Evolutionary conservation across 2,797 vertebrate genomes (phyloP), one percentile per base, ranked within the genome.

Genomic region (Apogon talboti): DNA sequence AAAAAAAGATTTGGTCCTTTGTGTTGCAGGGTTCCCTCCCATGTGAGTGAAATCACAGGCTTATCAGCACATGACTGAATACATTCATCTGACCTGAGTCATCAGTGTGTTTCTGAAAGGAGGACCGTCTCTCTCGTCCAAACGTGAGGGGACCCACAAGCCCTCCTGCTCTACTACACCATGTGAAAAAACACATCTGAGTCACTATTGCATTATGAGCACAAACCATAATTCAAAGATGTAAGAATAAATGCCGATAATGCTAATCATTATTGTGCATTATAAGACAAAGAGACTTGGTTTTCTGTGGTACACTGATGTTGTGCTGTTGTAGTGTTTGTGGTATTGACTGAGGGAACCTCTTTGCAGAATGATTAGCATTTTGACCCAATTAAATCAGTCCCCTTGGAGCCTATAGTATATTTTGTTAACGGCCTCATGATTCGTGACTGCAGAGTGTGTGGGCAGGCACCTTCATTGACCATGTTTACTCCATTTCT

Each of bases 401-500:
- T 83, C 58, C 75, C 68, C 45, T 66, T 80, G 47, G 16, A 38
- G 66, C 69, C 75, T 76, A 78, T 76, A 73, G 76, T 88, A 82
- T 84, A 83, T 92, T 91, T 83, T 83, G 83, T 89, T 89, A 89
- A 87, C 48, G 67, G 67, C 69, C 83, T 76, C 71, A 64, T 86
- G 82, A 90, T 87, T 92, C 58, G 40, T 69, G 69, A 55, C 66
- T 67, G 74, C 85, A 81, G 80, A 58, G 33, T 38, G 80, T 28
- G 90, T 91, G 84, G 88, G 91, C 58, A 19, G 65, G 58, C 47
- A 58, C 42, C 43, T 79, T 60, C 64, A 87, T 69, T 80, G 68
- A 83, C 82, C 76, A 66, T 65, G 59, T 70, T 68, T 73, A 49
- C 45, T 59, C 46, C 65, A 43, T 78, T 50, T 53, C 46, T 61